Evolutionary conservation across 2,797 vertebrate species (phyloP), one percentile per base, ranked within the genome.

Genomic region (Halcyon smyrnensis): DNA sequence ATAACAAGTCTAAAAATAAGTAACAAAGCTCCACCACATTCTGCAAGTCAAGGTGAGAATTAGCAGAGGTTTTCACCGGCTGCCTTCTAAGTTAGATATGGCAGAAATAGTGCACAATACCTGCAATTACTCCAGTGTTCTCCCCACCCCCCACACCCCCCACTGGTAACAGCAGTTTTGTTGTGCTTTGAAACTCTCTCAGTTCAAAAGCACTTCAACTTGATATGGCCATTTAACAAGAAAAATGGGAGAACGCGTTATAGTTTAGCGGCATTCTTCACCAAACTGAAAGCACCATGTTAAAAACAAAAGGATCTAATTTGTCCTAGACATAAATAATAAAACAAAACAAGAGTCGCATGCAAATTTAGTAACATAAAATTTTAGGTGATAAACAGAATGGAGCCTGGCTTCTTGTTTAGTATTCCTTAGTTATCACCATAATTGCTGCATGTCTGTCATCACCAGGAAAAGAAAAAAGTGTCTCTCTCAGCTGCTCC

Each of bases 361-460:
- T 97, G 97, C 97, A 98, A 97, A 98, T 98, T 98, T 95, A 95
- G 98, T 91, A 98, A 98, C 97, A 98, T 97, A 98, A 98, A 98
- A 98, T 98, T 98, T 98, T 98, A 98, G 98, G 98, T 98, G 98
- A 98, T 98, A 98, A 98, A 98, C 98, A 98, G 98, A 98, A 98
- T 95, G 97, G 96, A 98, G 98, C 97, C 97, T 98, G 98, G 98
- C 98, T 98, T 98, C 98, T 98, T 98, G 98, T 99, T 98, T 99
- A 98, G 98, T 98, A 98, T 99, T 98, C 98, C 98, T 99, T 98
- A 98, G 98, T 98, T 98, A 98, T 98, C 98, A 98, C 98, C 98
- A 98, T 99, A 99, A 99, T 99, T 99, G 99, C 98, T 89, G 98
- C 98, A 97, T 99, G 99, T 99, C 99, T 98, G 98, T 99, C 99